A percentile compares a stretch with the other conserved stretches of the same genome.
Conservation (phyloP, 2,888 invertebrate genomes). For the Mesorhabditis sp. region DNA sequence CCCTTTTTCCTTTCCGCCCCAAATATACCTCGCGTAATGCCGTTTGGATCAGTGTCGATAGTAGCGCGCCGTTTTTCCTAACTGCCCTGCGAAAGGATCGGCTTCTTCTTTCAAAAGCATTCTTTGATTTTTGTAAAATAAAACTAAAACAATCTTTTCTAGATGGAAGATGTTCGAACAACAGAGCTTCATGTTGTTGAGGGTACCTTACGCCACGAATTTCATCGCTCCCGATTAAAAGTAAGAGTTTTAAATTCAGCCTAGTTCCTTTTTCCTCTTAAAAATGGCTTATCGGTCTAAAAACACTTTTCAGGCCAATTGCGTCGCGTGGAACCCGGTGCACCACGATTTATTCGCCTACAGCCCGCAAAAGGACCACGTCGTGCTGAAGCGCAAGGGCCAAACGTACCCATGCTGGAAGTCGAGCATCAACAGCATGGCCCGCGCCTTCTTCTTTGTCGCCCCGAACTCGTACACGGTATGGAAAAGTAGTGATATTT, state of each 20-base stretch:
- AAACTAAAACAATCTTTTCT: neutral
- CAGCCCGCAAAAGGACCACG: neutral
- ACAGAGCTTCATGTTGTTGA: neutral
- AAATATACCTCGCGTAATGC: no score
- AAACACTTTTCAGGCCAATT: neutral
- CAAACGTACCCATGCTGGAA: neutral
- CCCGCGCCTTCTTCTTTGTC: neutral
- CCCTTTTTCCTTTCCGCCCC: no score
- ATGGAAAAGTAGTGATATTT: neutral
- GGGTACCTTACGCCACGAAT: neutral
- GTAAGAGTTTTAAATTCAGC: neutral
- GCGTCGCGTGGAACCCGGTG: neutral
- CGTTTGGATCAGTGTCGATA: no score
- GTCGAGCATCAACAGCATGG: neutral
- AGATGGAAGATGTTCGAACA: neutral
- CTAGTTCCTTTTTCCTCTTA: no score
- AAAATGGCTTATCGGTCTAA: no score
- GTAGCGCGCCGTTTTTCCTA: no score
- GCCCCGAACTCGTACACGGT: neutral
- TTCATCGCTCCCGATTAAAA: neutral
- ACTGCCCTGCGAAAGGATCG: no score
- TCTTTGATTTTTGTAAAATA: no score
- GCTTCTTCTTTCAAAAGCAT: no score
- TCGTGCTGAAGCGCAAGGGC: neutral
- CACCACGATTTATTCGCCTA: constrained; percentile 3